Evolutionary conservation across 2,888 invertebrate genomes (phyloP).

Genomic region (Meteorus colon): DNA sequence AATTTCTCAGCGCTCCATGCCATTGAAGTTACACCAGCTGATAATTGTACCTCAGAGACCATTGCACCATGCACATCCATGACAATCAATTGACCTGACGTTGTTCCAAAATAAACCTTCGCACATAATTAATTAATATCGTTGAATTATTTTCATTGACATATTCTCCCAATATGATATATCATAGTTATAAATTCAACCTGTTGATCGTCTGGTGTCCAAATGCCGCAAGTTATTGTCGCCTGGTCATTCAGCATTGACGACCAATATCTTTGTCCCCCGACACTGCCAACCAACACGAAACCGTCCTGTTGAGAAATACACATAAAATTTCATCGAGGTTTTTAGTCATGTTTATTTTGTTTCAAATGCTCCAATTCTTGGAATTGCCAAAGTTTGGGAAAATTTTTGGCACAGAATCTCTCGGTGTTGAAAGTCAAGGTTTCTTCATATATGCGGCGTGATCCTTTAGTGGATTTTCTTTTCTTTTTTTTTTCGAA

Average conservation of each 20-base stretch:
- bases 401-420: conserved; percentile 8
- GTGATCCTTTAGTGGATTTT: conserved; percentile 5
- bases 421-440: not conserved
- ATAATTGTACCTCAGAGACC: conserved; percentile 85
- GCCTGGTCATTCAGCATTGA: conserved; percentile 96
- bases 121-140: conserved; percentile 31
- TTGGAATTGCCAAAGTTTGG: conserved; percentile 10
- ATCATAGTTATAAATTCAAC: conserved; percentile 63
- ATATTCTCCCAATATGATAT: not conserved
- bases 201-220: conserved; percentile 98
- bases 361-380: not conserved
- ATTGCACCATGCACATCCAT: conserved; percentile 98
- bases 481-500: not conserved
- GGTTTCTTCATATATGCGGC: not conserved
- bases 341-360: not conserved
- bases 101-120: conserved; percentile 94
- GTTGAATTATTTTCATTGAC: conserved; percentile 4
- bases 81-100: conserved; percentile 94
- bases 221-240: conserved; percentile 96
- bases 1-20: conserved; percentile 98
- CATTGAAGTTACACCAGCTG: conserved; percentile 87
- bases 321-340: not conserved
- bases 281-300: conserved; percentile 97
- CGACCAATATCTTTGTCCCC: conserved; percentile 98
- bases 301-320: conserved; percentile 87